Evolutionary conservation across 2,113 vertebrate genomes (phyloP), one percentile per base, ranked within the genome.

Genomic region (Paraplagusia blochii): DNA sequence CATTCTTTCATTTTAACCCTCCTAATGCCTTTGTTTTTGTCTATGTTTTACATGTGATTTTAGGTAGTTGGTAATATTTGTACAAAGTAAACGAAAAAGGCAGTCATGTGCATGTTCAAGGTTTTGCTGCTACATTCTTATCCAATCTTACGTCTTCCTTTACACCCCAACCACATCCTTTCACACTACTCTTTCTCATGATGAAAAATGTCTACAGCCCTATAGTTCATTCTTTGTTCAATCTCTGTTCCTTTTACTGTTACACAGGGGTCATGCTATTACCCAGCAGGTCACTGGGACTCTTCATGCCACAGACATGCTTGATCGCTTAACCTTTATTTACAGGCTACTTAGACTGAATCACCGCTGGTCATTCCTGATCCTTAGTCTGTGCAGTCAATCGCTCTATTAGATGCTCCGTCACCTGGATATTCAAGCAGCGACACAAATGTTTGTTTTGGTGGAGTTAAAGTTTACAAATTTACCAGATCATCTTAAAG

Each of bases 371-470:
- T 52, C 60, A 15, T 16, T 45, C 38, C 43, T 33, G 63, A 61
- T 59, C 35, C 19, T 17, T 6, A 17, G 44, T 14, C 13, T 63
- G 55, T 77, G 63, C 34, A 73, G 66, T 65, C 63, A 33, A 58
- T 69, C 74, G 71, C 61, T 10, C 38, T 47, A 57, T 66, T 44
- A 59, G 65, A 39, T 39, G 34, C 60, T 51, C 45, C 42, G 63
- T 72, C 63, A 77, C 60, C 60, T n/a, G 47, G 44, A 15, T 59
- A 47, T 33, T 65, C 55, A 57, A 18, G 48, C 73, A 55, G 19
- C 50, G 53, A 59, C 47, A 49, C 29, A 39, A 61, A 67, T 11
- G 13, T 13, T 46, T 51, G 66, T 69, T 47, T 67, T 65, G 51
- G 16, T 61, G 53, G 58, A 58, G 40, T 60, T 51, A 35, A 11